phyloP scores from a whole-genome alignment of 23 tunicate species.

The Trididemnum miniatum region DNA sequence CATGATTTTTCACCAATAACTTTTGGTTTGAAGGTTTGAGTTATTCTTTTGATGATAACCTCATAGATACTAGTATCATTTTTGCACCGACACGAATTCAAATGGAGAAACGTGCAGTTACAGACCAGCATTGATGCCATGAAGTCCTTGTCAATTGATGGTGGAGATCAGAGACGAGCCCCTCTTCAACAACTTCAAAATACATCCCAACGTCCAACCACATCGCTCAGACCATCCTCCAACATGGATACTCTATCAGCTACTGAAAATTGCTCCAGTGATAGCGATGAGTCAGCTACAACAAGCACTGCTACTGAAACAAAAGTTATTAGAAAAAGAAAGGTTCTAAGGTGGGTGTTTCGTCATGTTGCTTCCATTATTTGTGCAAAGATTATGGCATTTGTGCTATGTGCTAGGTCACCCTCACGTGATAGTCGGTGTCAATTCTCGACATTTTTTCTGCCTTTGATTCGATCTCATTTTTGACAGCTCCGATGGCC shows the following conservation, averaged over 20 bases:
- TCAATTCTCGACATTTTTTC: too few species aligned
- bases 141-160: not conserved
- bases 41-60: too few species aligned
- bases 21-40: too few species aligned
- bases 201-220: slow-evolving; percentile 9
- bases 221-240: not conserved
- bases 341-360: slow-evolving; percentile 54
- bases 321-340: slow-evolving; percentile 50
- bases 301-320: not conserved
- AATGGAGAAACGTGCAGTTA: not conserved
- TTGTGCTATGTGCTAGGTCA: too few species aligned
- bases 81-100: too few species aligned
- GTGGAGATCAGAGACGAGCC: not conserved
- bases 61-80: too few species aligned
- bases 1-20: too few species aligned
- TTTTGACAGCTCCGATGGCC: too few species aligned
- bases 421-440: too few species aligned
- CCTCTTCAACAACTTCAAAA: slow-evolving; percentile 8
- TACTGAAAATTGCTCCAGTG: not conserved
- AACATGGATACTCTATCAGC: not conserved
- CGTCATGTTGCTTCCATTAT: too few species aligned
- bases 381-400: too few species aligned
- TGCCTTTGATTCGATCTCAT: too few species aligned
- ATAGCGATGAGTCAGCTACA: not conserved
- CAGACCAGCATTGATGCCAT: not conserved